A percentile compares a stretch with the other conserved stretches of the same genome.
These are phyloP conservation scores for Smittia sp. DNA, from an alignment of 2,888 invertebrate genomes.

Conservation along the genomic window DNA sequence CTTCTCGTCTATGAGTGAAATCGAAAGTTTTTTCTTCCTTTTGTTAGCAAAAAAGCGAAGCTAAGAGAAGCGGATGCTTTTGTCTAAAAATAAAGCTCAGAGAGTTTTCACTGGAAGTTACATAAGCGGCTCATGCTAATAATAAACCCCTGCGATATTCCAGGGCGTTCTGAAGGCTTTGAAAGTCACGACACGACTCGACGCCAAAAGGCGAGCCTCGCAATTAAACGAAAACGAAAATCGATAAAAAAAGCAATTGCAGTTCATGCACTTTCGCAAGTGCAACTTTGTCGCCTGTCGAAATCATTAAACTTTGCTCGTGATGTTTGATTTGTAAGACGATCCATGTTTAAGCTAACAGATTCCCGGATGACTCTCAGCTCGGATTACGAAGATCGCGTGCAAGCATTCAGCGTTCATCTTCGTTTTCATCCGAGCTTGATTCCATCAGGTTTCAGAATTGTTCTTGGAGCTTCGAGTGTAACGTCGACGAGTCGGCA, in stretches of 20 bases:
- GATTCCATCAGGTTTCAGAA: conserved; percentile 4
- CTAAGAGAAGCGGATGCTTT: no score
- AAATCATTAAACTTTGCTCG: not conserved
- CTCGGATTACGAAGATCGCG: not conserved
- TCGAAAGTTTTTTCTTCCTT: conserved; percentile 37
- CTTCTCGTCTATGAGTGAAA: conserved; percentile 32
- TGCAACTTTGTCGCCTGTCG: no score
- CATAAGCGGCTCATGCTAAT: no score
- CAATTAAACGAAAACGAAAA: not conserved
- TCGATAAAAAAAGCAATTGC: not conserved
- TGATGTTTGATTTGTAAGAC: not conserved
- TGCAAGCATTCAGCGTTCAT: not conserved
- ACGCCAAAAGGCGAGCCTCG: not conserved
- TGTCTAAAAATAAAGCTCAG: no score
- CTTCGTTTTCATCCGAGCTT: not conserved
- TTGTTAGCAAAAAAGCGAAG: not conserved
- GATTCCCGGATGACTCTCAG: not conserved
- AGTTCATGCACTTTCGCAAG: conserved; percentile 1
- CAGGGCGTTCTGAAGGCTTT: no score
- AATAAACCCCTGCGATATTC: no score
- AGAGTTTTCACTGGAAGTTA: no score
- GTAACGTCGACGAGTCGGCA: not conserved
- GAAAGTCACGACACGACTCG: not conserved
- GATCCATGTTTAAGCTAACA: no score
- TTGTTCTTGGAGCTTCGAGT: not conserved